These are phyloP conservation scores for Meloidogyne exigua DNA, from an alignment of 1,140 invertebrate genomes.

Conservation along the genomic window DNA sequence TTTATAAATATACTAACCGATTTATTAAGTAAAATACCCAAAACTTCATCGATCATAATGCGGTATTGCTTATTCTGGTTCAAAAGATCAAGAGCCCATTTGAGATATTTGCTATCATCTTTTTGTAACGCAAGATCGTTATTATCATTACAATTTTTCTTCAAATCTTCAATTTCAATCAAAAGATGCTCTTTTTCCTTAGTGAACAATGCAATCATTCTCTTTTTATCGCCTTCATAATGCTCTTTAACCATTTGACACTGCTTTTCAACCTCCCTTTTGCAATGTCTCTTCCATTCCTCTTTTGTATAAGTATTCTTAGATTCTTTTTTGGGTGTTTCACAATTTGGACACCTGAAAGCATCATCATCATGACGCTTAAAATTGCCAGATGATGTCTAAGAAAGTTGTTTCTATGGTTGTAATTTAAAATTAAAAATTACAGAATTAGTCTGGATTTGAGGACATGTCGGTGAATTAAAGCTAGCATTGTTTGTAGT, in stretches of 20 bases:
- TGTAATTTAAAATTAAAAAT: neutral
- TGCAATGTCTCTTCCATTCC: neutral
- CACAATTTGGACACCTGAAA: neutral
- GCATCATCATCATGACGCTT: neutral
- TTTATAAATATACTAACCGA: neutral
- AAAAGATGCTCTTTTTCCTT: neutral
- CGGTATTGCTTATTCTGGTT: neutral
- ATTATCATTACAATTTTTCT: neutral
- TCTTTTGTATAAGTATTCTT: too few species aligned
- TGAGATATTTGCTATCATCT: neutral
- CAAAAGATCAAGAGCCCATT: neutral
- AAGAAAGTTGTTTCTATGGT: neutral
- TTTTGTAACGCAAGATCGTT: neutral
- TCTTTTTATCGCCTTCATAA: neutral
- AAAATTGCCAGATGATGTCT: neutral
- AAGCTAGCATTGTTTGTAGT: neutral
- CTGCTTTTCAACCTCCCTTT: neutral
- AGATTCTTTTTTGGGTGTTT: neutral
- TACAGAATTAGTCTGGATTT: neutral
- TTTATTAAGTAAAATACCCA: neutral
- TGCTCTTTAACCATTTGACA: neutral
- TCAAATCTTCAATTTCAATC: neutral
- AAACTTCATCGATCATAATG: neutral
- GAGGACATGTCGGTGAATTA: neutral
- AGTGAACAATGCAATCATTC: neutral